Conservation (phyloP, 2,888 invertebrate species). For the Myopa testacea region DNA sequence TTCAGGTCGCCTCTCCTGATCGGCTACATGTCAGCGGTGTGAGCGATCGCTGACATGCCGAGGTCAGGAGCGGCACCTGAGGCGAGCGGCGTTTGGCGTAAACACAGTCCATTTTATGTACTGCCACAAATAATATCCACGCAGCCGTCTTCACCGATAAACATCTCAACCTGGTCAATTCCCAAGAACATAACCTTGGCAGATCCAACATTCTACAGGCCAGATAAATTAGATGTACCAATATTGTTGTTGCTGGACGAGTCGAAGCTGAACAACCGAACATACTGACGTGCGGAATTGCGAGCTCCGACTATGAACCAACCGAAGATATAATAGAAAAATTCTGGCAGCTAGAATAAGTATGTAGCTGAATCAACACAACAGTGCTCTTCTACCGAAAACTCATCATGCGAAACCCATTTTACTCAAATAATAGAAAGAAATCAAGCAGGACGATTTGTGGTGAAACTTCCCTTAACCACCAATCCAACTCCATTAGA, state of each 20-base stretch:
- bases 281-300: neutral
- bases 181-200: slow-evolving; percentile 5
- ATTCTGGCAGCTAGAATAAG: neutral
- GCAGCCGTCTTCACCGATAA: neutral
- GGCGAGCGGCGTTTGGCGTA: too few relatives aligned
- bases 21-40: too few relatives aligned
- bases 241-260: neutral
- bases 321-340: neutral
- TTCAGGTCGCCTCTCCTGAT: too few relatives aligned
- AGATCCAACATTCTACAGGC: neutral
- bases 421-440: neutral
- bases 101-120: too few relatives aligned
- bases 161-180: slow-evolving; percentile 11
- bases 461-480: neutral
- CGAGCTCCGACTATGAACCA: neutral
- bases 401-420: neutral
- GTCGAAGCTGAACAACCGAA: neutral
- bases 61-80: too few relatives aligned
- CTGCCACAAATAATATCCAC: neutral
- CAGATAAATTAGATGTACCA: slow-evolving; percentile 6
- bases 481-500: neutral
- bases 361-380: neutral
- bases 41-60: too few relatives aligned
- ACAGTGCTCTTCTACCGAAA: neutral
- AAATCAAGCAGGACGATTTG: neutral